phyloP scores from a whole-genome alignment of 2,888 invertebrate genomes.

The Spodoptera picta region DNA sequence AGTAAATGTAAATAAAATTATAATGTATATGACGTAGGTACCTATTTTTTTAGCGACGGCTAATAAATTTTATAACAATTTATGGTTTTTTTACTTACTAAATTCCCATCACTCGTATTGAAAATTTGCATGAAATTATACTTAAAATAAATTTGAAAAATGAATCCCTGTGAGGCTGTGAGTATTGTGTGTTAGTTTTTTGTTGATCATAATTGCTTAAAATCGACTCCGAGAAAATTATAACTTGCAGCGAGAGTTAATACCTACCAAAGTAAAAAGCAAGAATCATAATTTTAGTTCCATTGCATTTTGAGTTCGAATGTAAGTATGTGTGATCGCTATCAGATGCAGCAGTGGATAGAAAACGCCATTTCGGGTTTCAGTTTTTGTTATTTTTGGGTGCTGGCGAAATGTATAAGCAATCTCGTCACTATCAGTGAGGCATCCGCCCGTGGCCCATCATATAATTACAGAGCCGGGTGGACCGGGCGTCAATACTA shows the following conservation, averaged over 20 bases:
- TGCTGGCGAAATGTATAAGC: constrained; percentile 67
- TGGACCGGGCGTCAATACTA: constrained; percentile 77
- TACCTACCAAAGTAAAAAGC: constrained; percentile 10
- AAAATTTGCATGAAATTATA: constrained; percentile 57
- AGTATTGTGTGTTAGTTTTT: constrained; percentile 61
- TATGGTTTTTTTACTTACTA: constrained; percentile 44
- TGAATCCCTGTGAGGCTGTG: constrained; percentile 33
- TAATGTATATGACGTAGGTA: constrained; percentile 65
- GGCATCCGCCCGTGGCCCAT: constrained; percentile 56
- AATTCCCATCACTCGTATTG: constrained; percentile 19
- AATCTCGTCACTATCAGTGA: constrained; percentile 74
- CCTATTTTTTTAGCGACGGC: constrained; percentile 75
- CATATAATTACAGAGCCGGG: constrained; percentile 70
- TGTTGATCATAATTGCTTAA: constrained; percentile 69
- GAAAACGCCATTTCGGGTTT: constrained; percentile 12
- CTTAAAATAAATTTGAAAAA: constrained; percentile 53
- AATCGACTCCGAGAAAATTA: constrained; percentile 73
- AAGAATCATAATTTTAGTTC: constrained; percentile 23
- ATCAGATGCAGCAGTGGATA: constrained; percentile 34
- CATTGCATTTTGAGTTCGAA: constrained; percentile 38
- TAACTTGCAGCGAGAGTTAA: constrained; percentile 67
- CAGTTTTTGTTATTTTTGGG: constrained; percentile 26
- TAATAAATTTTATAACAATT: constrained; percentile 73
- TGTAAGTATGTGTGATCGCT: not conserved
- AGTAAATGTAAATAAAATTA: constrained; percentile 56